These are phyloP conservation scores for Hesperophylax magnus DNA, from an alignment of 1,140 invertebrate species.

Conservation along the genomic window DNA sequence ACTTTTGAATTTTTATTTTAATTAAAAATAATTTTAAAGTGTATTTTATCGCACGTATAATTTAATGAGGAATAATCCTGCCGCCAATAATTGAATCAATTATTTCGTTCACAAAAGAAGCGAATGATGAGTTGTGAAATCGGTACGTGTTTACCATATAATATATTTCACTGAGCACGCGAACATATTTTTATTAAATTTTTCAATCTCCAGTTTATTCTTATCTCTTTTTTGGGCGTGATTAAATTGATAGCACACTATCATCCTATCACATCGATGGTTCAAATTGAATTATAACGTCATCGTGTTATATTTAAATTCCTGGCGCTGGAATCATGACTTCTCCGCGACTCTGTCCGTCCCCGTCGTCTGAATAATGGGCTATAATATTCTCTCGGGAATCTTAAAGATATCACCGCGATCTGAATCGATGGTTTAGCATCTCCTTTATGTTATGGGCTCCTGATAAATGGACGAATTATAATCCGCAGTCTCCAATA, in stretches of 20 bases:
- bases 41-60: no score
- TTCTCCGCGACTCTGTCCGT: constrained; percentile 1
- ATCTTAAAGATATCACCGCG: constrained; percentile 44
- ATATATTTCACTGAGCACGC: no score
- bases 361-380: constrained; percentile 41
- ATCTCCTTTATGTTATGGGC: constrained; percentile 47
- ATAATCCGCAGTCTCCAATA: not conserved
- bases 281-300: not conserved
- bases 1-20: no score
- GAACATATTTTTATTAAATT: no score
- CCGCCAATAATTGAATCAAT: no score
- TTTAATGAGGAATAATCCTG: no score
- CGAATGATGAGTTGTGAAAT: no score
- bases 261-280: no score
- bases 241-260: not conserved
- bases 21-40: no score
- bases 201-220: no score
- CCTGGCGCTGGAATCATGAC: constrained; percentile 6
- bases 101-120: no score
- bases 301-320: constrained; percentile 15
- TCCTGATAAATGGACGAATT: constrained; percentile 39
- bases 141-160: no score
- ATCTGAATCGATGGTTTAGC: constrained; percentile 48
- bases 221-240: not conserved
- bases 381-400: constrained; percentile 47